Conservation (phyloP, 2,888 invertebrate species). For the Pristionchus entomophagus region DNA sequence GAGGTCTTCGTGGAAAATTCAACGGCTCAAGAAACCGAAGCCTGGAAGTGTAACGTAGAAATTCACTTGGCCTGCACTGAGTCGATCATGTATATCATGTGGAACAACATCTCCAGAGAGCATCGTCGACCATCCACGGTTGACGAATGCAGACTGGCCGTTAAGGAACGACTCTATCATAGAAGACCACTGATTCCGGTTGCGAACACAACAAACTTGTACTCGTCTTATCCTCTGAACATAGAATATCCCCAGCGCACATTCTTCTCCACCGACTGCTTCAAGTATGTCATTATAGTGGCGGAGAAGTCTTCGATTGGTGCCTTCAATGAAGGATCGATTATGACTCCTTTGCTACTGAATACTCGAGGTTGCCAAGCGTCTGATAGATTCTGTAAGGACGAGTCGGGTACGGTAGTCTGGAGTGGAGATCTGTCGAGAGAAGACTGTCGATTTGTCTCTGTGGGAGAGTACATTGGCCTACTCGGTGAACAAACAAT, state of each 20-base stretch:
- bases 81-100: not conserved
- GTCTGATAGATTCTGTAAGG: no score
- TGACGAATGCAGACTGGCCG: not conserved
- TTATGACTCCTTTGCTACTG: no score
- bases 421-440: no score
- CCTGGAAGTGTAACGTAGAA: not conserved
- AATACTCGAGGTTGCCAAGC: no score
- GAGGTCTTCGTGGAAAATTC: not conserved
- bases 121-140: not conserved
- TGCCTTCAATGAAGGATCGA: no score
- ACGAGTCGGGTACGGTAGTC: no score
- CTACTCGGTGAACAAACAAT: no score
- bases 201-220: not conserved
- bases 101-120: not conserved
- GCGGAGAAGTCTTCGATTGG: no score
- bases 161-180: not conserved
- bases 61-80: not conserved
- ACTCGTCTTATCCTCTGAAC: not conserved
- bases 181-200: not conserved
- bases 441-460: no score
- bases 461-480: no score
- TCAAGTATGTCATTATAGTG: no score
- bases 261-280: no score
- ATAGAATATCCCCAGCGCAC: not conserved
- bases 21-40: not conserved